These are phyloP conservation scores for Caerostris extrusa DNA, from an alignment of 1,140 invertebrate species.

Conservation along the genomic window DNA sequence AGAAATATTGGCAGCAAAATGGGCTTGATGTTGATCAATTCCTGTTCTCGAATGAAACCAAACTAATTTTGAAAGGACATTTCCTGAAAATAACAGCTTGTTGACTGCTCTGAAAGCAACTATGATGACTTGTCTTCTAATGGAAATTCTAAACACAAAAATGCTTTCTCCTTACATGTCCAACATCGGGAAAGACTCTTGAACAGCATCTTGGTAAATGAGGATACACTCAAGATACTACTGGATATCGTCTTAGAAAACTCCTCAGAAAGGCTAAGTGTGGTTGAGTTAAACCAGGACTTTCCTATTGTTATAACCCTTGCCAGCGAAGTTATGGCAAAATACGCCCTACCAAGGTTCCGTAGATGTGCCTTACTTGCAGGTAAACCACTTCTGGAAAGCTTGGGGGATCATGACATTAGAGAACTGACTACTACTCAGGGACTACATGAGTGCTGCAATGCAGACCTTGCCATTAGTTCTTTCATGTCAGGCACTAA, in stretches of 20 bases:
- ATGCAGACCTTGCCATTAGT: constrained; percentile 58
- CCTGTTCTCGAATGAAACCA: no score
- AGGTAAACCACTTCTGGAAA: not conserved
- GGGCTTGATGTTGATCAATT: no score
- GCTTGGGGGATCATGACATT: not conserved
- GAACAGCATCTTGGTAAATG: constrained; percentile 14
- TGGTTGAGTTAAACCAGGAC: constrained; percentile 49
- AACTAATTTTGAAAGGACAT: no score
- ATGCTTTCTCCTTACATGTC: no score
- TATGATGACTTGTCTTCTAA: no score
- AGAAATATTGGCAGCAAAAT: no score
- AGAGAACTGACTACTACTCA: not conserved
- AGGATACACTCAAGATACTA: constrained; percentile 47
- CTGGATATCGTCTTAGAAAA: constrained; percentile 77
- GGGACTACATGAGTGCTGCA: no score
- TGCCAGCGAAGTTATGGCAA: not conserved
- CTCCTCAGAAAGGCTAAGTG: constrained; percentile 66
- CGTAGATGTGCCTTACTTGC: not conserved
- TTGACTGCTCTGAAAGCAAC: no score
- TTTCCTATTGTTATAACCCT: not conserved
- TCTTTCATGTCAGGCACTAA: constrained; percentile 14
- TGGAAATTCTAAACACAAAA: no score
- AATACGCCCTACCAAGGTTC: constrained; percentile 24
- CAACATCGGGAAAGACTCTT: constrained; percentile 50
- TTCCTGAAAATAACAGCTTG: no score